Percentiles rank a stretch among this genome's conserved stretches.
Conservation (phyloP, 2,113 vertebrate genomes). For the Struthidea cinerea region DNA sequence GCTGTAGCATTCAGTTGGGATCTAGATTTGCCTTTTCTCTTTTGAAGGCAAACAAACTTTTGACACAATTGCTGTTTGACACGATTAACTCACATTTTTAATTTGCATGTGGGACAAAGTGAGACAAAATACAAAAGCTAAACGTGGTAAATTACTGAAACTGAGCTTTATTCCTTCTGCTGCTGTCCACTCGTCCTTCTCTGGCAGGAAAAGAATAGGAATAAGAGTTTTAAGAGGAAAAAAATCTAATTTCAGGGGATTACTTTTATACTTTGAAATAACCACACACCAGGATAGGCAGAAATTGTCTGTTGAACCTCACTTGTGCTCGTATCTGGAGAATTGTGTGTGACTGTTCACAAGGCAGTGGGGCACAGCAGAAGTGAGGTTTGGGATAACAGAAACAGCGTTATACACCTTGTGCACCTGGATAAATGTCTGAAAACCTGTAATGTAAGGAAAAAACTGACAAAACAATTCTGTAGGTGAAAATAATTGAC, state of each 20-base stretch:
- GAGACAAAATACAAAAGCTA: neutral
- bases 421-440: neutral
- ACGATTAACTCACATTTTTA: neutral
- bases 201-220: neutral
- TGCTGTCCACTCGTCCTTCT: neutral
- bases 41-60: neutral
- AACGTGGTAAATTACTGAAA: neutral
- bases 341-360: neutral
- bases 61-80: neutral
- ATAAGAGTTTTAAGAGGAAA: neutral
- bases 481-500: neutral
- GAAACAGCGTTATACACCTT: neutral
- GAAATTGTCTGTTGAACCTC: neutral
- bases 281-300: neutral
- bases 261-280: neutral
- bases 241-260: neutral
- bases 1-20: neutral
- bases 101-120: neutral
- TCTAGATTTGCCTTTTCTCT: neutral
- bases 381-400: neutral
- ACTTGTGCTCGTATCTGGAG: fast-evolving
- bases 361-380: neutral
- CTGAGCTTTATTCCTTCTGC: neutral
- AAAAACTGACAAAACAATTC: neutral
- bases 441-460: neutral